These are phyloP conservation scores for Xenotilapia leptura DNA, from an alignment of 2,113 vertebrate species.

Conservation along the genomic window DNA sequence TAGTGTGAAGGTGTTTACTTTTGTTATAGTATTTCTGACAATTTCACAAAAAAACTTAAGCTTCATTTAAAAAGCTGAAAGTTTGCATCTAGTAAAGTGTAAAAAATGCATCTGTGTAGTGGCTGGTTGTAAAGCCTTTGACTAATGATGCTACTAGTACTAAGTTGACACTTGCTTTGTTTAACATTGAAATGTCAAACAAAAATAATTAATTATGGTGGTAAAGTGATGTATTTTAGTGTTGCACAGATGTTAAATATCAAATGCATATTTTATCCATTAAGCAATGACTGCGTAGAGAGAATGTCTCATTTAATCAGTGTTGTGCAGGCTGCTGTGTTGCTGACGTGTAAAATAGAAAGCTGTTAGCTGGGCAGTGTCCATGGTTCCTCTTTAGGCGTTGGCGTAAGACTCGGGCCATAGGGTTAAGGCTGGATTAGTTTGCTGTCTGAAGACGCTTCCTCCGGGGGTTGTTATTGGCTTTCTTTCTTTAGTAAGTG, in stretches of 20 bases:
- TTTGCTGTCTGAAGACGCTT: conserved; percentile 27
- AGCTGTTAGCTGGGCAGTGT: neutral
- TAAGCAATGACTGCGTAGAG: neutral
- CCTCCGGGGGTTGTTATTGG: conserved; percentile 31
- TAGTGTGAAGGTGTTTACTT: neutral
- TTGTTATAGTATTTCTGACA: neutral
- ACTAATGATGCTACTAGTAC: neutral
- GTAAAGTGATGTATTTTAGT: neutral
- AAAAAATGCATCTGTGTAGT: neutral
- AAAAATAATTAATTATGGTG: neutral
- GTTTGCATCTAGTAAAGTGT: neutral
- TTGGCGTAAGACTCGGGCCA: conserved; percentile 5
- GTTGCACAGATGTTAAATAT: neutral
- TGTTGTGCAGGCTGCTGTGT: neutral
- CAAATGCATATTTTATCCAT: neutral
- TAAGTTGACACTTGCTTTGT: neutral
- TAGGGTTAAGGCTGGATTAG: conserved; percentile 56
- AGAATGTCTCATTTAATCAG: neutral
- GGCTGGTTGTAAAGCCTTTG: neutral
- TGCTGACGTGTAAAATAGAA: neutral
- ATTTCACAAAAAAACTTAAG: neutral
- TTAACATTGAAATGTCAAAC: neutral
- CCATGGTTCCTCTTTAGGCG: neutral
- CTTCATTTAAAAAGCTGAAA: neutral
- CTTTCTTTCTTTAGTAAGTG: neutral